phyloP scores from a whole-genome alignment of 2,113 vertebrate genomes.

The Nothocercus nigrocapillus region DNA sequence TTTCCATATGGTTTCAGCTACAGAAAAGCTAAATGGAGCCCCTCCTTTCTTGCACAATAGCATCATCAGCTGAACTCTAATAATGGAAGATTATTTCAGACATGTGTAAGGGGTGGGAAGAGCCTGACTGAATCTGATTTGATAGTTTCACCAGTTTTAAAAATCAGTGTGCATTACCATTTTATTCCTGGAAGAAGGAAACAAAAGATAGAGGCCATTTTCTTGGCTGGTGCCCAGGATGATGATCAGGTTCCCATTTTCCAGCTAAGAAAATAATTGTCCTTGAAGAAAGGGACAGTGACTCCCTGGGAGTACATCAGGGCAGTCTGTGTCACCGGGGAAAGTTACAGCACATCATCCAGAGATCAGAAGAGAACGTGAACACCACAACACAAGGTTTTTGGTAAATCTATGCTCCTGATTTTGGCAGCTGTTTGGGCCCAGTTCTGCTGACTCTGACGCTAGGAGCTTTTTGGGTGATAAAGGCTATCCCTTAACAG shows the following conservation, averaged over 20 bases:
- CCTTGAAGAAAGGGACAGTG: neutral
- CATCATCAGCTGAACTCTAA: slow-evolving; percentile 44
- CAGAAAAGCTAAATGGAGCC: slow-evolving; percentile 25
- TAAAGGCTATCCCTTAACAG: neutral
- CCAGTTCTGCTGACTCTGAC: neutral
- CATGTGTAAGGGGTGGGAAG: slow-evolving; percentile 13
- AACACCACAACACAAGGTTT: fast-evolving
- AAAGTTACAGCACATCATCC: neutral
- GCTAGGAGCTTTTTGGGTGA: neutral
- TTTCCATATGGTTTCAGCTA: slow-evolving; percentile 63
- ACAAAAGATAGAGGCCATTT: neutral
- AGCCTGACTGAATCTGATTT: slow-evolving; percentile 34
- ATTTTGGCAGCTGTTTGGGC: neutral
- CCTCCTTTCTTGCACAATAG: slow-evolving; percentile 52
- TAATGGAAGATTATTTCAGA: slow-evolving; percentile 39
- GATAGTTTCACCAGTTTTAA: slow-evolving; percentile 23
- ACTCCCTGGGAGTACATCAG: neutral
- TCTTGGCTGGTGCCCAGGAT: neutral
- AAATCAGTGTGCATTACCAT: neutral
- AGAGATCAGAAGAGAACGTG: neutral
- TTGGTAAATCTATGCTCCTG: neutral
- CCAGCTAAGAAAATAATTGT: neutral
- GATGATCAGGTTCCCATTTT: neutral
- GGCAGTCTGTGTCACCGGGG: neutral
- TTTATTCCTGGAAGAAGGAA: neutral